phyloP scores from a whole-genome alignment of 2,797 vertebrate species.

The Cygnus olor region DNA sequence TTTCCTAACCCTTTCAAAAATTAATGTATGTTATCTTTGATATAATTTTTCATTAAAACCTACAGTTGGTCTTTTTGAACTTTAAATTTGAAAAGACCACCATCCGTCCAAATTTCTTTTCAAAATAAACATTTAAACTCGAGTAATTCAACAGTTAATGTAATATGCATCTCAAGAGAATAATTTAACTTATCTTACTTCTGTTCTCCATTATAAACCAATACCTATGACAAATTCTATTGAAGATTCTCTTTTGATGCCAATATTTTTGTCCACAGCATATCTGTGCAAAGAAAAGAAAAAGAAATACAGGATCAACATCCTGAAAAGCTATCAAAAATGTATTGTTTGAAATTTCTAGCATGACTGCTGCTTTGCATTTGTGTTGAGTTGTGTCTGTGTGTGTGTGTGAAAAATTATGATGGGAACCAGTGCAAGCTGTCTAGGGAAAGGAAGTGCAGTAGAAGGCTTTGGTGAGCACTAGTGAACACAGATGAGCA shows the following conservation, averaged over 20 bases:
- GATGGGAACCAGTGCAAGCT: not conserved
- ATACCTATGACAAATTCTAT: not conserved
- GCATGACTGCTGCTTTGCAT: not conserved
- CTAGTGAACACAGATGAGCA: not conserved
- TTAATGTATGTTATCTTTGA: not conserved
- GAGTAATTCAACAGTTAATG: not conserved
- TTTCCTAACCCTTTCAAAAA: not conserved
- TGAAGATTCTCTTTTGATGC: not conserved
- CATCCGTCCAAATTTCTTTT: not conserved
- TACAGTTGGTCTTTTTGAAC: not conserved
- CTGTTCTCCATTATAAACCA: not conserved
- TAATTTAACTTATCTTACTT: not conserved
- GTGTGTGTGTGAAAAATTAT: not conserved
- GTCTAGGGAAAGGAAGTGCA: not conserved
- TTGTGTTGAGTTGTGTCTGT: fast-evolving
- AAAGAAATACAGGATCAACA: not conserved
- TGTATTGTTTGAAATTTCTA: not conserved
- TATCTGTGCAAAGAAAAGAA: not conserved
- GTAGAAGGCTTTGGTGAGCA: not conserved
- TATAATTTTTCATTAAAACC: not conserved
- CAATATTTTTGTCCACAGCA: not conserved
- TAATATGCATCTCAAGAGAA: not conserved
- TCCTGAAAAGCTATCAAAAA: not conserved
- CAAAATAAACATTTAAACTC: not conserved
- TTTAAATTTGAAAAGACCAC: not conserved